phyloP scores from a whole-genome alignment of 2,113 vertebrate genomes.

The Sapayoa aenigma region DNA sequence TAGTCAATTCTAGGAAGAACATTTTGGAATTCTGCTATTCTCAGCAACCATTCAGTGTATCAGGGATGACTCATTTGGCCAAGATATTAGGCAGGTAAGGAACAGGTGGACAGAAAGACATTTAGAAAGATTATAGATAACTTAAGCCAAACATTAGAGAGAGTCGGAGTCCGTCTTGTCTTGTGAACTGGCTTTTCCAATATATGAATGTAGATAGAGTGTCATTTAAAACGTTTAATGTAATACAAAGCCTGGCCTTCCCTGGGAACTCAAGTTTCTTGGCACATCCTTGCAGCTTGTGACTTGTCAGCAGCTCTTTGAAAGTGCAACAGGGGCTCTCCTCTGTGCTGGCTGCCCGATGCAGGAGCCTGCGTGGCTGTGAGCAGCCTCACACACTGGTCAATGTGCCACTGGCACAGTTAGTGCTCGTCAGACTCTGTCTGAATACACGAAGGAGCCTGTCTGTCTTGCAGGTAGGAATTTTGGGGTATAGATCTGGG shows the following conservation, averaged over 20 bases:
- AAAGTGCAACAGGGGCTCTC: not conserved
- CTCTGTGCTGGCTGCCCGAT: not conserved
- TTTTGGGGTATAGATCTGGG: not conserved
- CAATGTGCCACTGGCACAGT: accelerated
- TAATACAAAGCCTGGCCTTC: not conserved
- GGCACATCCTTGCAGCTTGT: not conserved
- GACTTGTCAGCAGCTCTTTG: not conserved
- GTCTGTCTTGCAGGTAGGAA: not conserved
- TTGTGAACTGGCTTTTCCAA: not conserved
- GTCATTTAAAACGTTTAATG: not conserved
- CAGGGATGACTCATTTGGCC: not conserved
- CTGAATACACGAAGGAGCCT: not conserved
- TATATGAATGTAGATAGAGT: not conserved
- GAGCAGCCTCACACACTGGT: not conserved
- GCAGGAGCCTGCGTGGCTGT: not conserved
- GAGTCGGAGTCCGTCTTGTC: not conserved
- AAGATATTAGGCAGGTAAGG: not conserved
- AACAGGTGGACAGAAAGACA: not conserved
- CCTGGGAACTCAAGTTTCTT: not conserved
- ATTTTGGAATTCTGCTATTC: not conserved
- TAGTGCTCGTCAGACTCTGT: not conserved
- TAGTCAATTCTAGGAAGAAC: not conserved
- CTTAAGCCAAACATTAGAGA: not conserved
- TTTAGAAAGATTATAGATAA: not conserved
- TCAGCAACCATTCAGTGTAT: accelerated